These are phyloP conservation scores for Drosophila repleta DNA, from an alignment of 1,140 invertebrate species.

Conservation along the genomic window DNA sequence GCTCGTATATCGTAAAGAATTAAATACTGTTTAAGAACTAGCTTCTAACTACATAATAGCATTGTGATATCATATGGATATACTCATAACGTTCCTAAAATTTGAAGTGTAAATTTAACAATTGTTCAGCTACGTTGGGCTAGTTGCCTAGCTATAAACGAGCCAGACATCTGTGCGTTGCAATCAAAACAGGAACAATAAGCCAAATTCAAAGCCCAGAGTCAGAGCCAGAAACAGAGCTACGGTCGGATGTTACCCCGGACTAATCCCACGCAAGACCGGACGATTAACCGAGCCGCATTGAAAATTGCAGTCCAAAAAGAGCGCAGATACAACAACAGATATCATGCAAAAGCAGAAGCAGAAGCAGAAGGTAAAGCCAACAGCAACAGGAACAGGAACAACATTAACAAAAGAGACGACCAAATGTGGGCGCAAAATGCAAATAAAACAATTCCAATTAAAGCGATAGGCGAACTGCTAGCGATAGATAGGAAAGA, in stretches of 20 bases:
- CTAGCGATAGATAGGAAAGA: neutral
- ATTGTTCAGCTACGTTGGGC: constrained; percentile 7
- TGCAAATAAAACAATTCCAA: constrained; percentile 70
- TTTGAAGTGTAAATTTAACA: neutral
- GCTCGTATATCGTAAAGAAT: no score
- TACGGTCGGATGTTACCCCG: constrained; percentile 1
- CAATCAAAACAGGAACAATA: constrained; percentile 76
- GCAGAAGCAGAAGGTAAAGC: constrained; percentile 27
- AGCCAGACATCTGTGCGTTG: constrained; percentile 65
- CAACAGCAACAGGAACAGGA: constrained; percentile 29
- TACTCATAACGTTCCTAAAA: no score
- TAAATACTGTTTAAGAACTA: no score
- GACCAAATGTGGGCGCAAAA: constrained; percentile 57
- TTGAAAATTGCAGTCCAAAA: constrained; percentile 68
- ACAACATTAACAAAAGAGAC: constrained; percentile 47
- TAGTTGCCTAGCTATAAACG: constrained; percentile 7
- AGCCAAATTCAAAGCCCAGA: neutral
- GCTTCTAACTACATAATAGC: neutral
- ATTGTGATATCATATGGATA: neutral
- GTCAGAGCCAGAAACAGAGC: neutral
- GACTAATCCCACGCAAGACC: constrained; percentile 68
- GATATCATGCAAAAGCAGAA: constrained; percentile 49
- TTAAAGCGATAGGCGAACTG: constrained; percentile 56
- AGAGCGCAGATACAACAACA: constrained; percentile 62
- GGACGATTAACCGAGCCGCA: constrained; percentile 63